Conservation (phyloP, 2,888 invertebrate species). For the Plebejus argus region DNA sequence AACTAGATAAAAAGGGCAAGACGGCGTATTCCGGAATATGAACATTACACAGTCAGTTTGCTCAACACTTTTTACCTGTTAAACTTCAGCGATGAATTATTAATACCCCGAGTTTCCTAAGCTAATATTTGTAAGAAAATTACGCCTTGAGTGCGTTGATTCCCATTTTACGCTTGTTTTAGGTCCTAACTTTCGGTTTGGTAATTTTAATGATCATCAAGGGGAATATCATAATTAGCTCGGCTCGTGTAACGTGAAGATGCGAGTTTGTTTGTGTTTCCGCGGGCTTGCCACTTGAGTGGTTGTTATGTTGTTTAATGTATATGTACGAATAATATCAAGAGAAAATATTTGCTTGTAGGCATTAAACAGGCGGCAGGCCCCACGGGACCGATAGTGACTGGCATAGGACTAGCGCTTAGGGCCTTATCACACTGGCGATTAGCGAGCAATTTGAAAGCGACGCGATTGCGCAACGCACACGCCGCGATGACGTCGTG, state of each 20-base stretch:
- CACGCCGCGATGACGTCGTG: too few species aligned
- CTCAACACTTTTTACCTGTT: background rate
- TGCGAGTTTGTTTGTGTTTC: background rate
- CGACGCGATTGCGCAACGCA: too few species aligned
- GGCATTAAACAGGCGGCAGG: too few species aligned
- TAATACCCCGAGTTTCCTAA: conserved; percentile 24
- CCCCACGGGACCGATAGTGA: too few species aligned
- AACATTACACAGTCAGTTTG: background rate
- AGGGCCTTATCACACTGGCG: too few species aligned
- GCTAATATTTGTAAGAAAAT: conserved; percentile 29
- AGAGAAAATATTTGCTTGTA: background rate
- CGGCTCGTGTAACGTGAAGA: background rate
- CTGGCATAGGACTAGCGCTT: too few species aligned
- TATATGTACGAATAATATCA: background rate
- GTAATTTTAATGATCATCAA: background rate
- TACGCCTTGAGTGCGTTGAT: background rate
- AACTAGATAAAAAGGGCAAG: conserved; percentile 1
- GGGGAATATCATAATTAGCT: conserved; percentile 5
- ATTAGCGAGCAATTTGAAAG: too few species aligned
- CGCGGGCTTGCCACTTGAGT: background rate
- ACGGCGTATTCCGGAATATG: background rate
- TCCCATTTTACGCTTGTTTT: conserved; percentile 2
- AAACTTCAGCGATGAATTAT: conserved; percentile 25
- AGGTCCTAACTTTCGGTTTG: conserved; percentile 1
- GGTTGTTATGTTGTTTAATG: background rate